Percentiles rank a stretch among this genome's conserved stretches.
Evolutionary conservation across 2,888 invertebrate genomes (phyloP).

Genomic region (Cosmorhoe ocellata): DNA sequence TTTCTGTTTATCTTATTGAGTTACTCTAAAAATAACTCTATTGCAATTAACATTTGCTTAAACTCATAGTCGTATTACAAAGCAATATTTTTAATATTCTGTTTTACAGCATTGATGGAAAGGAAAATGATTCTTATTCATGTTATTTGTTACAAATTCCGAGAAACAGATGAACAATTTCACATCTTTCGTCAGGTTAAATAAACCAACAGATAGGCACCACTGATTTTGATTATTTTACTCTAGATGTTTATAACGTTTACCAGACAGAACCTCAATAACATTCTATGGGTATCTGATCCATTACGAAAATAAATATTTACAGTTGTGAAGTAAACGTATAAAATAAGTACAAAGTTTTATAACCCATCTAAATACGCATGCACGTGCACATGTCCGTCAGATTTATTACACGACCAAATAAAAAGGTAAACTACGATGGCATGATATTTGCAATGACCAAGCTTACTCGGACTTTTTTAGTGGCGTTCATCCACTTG

Average conservation of each 20-base stretch:
- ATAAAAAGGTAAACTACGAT: conserved; percentile 15
- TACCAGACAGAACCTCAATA: neutral
- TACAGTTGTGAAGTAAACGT: no score
- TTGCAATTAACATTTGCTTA: no score
- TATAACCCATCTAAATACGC: neutral
- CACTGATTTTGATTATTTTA: neutral
- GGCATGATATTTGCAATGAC: conserved; percentile 32
- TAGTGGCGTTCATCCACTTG: conserved; percentile 87
- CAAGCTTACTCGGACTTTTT: conserved; percentile 89
- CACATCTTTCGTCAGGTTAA: conserved; percentile 1
- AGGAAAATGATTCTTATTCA: conserved; percentile 25
- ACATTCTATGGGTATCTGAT: neutral
- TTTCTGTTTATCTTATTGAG: no score
- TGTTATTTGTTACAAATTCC: conserved; percentile 17
- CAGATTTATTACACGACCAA: conserved; percentile 34
- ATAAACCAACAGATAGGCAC: neutral
- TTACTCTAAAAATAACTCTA: neutral
- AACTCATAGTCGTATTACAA: conserved; percentile 33
- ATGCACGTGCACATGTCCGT: neutral
- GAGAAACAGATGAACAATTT: conserved; percentile 21
- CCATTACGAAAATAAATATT: no score
- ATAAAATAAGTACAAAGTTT: neutral
- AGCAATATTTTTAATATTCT: conserved; percentile 26
- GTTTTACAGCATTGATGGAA: conserved; percentile 18
- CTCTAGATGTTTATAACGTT: conserved; percentile 3